Conservation (phyloP, 2,113 vertebrate species). For the Origma solitaria region DNA sequence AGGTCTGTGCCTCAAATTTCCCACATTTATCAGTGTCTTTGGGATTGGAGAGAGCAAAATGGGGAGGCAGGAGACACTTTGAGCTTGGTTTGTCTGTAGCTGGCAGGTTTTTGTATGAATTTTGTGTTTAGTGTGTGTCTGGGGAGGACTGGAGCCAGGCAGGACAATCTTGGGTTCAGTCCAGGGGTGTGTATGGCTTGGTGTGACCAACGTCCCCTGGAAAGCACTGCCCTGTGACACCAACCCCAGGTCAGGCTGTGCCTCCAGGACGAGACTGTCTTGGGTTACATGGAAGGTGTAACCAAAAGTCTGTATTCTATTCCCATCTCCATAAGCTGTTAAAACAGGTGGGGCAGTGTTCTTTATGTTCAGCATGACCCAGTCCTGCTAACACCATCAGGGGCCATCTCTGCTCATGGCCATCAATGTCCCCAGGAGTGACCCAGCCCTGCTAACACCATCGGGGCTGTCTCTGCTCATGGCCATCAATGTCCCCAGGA, state of each 20-base stretch:
- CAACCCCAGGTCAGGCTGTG: rapidly evolving
- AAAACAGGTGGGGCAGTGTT: too few relatives aligned
- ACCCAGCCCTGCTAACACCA: too few relatives aligned
- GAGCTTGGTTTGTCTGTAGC: background rate
- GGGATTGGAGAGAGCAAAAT: background rate
- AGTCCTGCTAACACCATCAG: too few relatives aligned
- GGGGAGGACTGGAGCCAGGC: background rate
- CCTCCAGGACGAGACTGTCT: too few relatives aligned
- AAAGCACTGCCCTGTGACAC: background rate
- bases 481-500: too few relatives aligned
- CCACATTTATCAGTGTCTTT: background rate
- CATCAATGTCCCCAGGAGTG: too few relatives aligned
- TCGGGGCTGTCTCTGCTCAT: too few relatives aligned
- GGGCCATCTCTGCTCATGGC: too few relatives aligned
- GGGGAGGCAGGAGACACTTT: rapidly evolving
- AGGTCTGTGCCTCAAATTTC: background rate
- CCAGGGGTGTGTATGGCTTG: rapidly evolving
- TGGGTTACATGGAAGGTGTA: too few relatives aligned
- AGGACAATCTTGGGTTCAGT: background rate
- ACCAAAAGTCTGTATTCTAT: too few relatives aligned
- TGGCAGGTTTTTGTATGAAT: background rate
- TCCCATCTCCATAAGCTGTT: too few relatives aligned
- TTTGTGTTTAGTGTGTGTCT: background rate
- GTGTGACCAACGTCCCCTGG: background rate
- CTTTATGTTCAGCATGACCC: too few relatives aligned